Percentiles rank a stretch among this genome's conserved stretches.
Conservation (phyloP, 2,888 invertebrate genomes). For the Trichacis sp. region DNA sequence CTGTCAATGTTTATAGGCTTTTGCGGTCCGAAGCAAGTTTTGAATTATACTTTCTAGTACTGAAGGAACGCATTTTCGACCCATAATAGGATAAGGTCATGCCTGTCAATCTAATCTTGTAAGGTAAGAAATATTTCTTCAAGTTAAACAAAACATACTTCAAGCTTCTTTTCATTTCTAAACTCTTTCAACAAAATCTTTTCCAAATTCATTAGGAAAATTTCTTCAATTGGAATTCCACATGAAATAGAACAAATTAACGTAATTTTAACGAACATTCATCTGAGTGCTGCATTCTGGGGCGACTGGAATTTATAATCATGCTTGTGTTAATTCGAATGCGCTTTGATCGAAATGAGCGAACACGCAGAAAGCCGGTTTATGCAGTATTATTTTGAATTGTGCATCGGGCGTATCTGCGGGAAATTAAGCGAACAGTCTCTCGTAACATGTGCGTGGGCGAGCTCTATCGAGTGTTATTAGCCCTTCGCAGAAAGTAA, state of each 20-base stretch:
- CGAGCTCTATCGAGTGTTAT: constrained; percentile 31
- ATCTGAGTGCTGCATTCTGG: too few relatives aligned
- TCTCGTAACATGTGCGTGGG: constrained; percentile 35
- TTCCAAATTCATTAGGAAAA: too few relatives aligned
- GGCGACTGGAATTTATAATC: too few relatives aligned
- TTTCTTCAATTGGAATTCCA: too few relatives aligned
- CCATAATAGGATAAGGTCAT: background rate
- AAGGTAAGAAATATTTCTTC: too few relatives aligned
- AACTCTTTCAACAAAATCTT: too few relatives aligned
- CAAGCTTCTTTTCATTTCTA: too few relatives aligned
- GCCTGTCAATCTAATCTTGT: too few relatives aligned
- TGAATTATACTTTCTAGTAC: constrained; percentile 37
- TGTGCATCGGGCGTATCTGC: constrained; percentile 16
- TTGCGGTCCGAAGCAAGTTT: constrained; percentile 59
- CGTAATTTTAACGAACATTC: too few relatives aligned
- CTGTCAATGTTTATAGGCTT: constrained; percentile 64
- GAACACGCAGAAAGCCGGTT: constrained; percentile 4
- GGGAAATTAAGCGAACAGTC: constrained; percentile 37
- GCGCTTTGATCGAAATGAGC: constrained; percentile 5
- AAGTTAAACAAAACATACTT: too few relatives aligned
- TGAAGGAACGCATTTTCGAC: background rate
- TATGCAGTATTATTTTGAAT: constrained; percentile 18
- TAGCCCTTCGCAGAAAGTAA: constrained; percentile 35
- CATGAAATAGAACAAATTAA: too few relatives aligned
- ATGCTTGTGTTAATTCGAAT: constrained; percentile 13